These are phyloP conservation scores for Cyprinodon brontotheroides DNA, from an alignment of 2,113 vertebrate genomes.

Conservation along the genomic window DNA sequence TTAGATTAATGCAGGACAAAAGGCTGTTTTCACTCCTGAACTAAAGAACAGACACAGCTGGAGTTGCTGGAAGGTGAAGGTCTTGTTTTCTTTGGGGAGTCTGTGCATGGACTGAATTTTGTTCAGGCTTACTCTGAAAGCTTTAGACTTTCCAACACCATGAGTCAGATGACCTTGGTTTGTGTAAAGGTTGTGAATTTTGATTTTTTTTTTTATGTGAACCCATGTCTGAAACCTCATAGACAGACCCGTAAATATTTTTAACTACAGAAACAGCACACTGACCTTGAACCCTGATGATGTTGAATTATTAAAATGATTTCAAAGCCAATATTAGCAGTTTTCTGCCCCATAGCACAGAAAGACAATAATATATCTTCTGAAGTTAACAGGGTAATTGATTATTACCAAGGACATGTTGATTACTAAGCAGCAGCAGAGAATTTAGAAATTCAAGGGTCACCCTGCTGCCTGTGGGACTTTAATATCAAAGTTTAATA, in stretches of 20 bases:
- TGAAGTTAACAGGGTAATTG: neutral
- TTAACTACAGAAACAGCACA: neutral
- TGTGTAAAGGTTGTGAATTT: neutral
- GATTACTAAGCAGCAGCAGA: conserved; percentile 1
- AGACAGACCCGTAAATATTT: conserved; percentile 5
- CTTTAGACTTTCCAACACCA: neutral
- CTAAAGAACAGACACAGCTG: neutral
- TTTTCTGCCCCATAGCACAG: conserved; percentile 13
- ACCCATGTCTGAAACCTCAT: neutral
- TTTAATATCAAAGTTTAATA: neutral
- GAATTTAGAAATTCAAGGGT: conserved; percentile 6
- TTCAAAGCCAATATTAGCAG: neutral
- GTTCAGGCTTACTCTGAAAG: neutral
- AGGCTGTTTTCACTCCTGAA: neutral
- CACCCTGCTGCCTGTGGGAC: neutral
- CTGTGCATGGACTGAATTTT: neutral
- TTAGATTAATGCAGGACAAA: neutral
- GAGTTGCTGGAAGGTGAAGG: neutral
- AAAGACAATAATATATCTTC: conserved; percentile 10
- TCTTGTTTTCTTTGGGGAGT: neutral
- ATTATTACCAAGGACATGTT: conserved; percentile 6
- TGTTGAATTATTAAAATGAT: conserved; percentile 13
- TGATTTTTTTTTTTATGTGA: neutral
- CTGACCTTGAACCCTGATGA: conserved; percentile 24
- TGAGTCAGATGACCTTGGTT: conserved; percentile 4